A percentile compares a stretch with the other conserved stretches of the same genome.
Conservation (phyloP, 2,113 vertebrate genomes). For the Scartelaos histophorus region DNA sequence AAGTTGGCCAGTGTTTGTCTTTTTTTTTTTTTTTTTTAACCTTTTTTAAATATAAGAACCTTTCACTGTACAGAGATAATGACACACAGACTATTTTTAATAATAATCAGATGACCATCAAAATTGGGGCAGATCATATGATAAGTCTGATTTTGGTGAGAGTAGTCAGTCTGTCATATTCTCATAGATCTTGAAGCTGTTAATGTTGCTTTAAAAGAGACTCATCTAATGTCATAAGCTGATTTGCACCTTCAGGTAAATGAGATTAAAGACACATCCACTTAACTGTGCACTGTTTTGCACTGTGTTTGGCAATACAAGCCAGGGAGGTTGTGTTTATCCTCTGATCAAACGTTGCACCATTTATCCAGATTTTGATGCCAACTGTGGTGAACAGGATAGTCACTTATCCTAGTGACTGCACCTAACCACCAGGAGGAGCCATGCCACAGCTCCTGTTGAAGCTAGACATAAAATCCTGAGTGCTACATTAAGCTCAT, state of each 20-base stretch:
- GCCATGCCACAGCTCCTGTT: conserved; percentile 40
- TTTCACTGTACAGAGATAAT: conserved; percentile 10
- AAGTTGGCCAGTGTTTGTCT: too few relatives aligned
- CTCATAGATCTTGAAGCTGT: conserved; percentile 25
- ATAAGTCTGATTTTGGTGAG: conserved; percentile 35
- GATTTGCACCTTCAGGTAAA: conserved; percentile 70
- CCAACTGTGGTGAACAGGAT: conserved; percentile 12
- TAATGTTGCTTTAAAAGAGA: conserved; percentile 45
- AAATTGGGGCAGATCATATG: conserved; percentile 52
- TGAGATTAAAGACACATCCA: conserved; percentile 72
- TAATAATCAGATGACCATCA: conserved; percentile 27
- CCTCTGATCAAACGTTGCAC: background rate
- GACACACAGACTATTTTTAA: conserved; percentile 42
- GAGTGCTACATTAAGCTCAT: background rate
- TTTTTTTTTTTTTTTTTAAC: too few relatives aligned
- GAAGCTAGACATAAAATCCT: background rate
- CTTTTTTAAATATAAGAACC: background rate
- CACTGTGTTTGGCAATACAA: conserved; percentile 43
- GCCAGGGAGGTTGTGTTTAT: background rate
- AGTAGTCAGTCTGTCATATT: background rate
- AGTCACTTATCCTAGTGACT: conserved; percentile 26
- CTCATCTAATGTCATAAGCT: conserved; percentile 58
- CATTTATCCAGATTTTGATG: conserved; percentile 32
- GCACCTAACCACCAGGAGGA: conserved; percentile 63
- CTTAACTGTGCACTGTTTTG: conserved; percentile 56